phyloP scores from a whole-genome alignment of 2,797 vertebrate genomes.

The Hippoglossus hippoglossus region DNA sequence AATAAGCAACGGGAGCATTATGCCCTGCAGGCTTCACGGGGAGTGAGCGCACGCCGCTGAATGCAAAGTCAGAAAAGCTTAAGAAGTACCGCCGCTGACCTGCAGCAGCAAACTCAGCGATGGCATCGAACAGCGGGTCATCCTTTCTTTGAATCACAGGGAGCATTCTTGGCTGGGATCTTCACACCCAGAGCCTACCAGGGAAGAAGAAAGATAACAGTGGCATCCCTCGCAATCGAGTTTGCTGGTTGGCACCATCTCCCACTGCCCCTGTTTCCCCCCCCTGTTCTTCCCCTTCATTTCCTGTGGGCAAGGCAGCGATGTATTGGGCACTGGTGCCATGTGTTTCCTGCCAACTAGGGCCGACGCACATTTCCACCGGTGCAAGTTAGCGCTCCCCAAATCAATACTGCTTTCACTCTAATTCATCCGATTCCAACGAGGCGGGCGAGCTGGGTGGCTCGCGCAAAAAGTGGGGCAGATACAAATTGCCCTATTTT shows the following conservation, averaged over 20 bases:
- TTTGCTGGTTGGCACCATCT: slow-evolving; percentile 60
- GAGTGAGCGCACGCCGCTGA: slow-evolving; percentile 46
- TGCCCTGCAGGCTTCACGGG: slow-evolving; percentile 50
- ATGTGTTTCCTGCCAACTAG: slow-evolving; percentile 78
- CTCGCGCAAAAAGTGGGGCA: slow-evolving; percentile 62
- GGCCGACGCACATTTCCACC: slow-evolving; percentile 67
- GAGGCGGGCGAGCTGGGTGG: slow-evolving; percentile 65
- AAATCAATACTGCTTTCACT: slow-evolving; percentile 73
- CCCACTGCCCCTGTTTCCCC: slow-evolving; percentile 19
- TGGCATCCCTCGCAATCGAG: slow-evolving; percentile 68
- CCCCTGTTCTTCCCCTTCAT: slow-evolving; percentile 56
- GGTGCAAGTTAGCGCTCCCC: slow-evolving; percentile 60
- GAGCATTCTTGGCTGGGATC: slow-evolving; percentile 38
- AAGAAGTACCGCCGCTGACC: slow-evolving; percentile 48
- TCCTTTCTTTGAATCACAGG: slow-evolving; percentile 58
- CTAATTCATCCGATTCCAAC: slow-evolving; percentile 62
- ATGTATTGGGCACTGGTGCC: slow-evolving; percentile 79
- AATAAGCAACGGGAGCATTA: slow-evolving; percentile 60
- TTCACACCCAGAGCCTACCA: slow-evolving; percentile 40
- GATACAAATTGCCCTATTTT: slow-evolving; percentile 67
- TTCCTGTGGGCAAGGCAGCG: slow-evolving; percentile 77
- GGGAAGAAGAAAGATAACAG: slow-evolving; percentile 24
- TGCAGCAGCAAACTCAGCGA: slow-evolving; percentile 50
- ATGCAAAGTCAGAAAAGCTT: slow-evolving; percentile 65
- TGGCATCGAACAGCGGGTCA: slow-evolving; percentile 54